These are phyloP conservation scores for Hippocampus zosterae DNA, from an alignment of 2,113 vertebrate genomes.

Conservation along the genomic window DNA sequence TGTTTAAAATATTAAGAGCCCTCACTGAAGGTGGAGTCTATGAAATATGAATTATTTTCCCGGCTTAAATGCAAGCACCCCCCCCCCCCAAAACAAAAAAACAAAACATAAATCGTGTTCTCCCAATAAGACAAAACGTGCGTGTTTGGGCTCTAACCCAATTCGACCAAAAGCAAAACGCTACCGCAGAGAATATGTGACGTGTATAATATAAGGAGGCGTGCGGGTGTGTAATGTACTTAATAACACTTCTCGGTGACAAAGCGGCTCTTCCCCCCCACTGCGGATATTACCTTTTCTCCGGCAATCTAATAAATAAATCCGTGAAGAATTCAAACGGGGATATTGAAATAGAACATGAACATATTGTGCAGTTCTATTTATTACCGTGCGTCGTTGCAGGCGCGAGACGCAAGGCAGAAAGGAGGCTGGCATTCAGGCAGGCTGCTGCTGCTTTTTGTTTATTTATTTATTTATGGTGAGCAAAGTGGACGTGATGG, in stretches of 20 bases:
- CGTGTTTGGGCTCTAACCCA: slow-evolving; percentile 54
- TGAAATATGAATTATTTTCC: neutral
- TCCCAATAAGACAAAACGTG: neutral
- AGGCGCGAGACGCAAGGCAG: neutral
- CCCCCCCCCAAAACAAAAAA: neutral
- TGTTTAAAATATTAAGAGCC: neutral
- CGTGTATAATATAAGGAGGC: slow-evolving; percentile 75
- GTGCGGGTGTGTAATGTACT: slow-evolving; percentile 65
- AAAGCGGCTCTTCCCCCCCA: slow-evolving; percentile 70
- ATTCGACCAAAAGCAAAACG: slow-evolving; percentile 74
- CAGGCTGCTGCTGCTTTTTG: neutral
- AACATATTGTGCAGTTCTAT: slow-evolving; percentile 72
- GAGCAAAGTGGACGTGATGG: slow-evolving; percentile 2
- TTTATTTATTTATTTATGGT: neutral
- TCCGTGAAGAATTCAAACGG: slow-evolving; percentile 75
- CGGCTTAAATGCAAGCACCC: no score
- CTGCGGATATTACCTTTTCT: slow-evolving; percentile 77
- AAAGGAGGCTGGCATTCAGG: neutral
- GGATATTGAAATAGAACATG: slow-evolving; percentile 79
- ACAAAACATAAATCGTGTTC: neutral
- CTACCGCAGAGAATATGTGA: slow-evolving; percentile 74
- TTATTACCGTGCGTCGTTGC: slow-evolving; percentile 61
- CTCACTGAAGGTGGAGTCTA: neutral
- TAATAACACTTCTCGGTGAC: slow-evolving; percentile 77
- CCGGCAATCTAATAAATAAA: slow-evolving; percentile 82